phyloP scores from a whole-genome alignment of 2,888 invertebrate genomes.

The Gerris lacustris region DNA sequence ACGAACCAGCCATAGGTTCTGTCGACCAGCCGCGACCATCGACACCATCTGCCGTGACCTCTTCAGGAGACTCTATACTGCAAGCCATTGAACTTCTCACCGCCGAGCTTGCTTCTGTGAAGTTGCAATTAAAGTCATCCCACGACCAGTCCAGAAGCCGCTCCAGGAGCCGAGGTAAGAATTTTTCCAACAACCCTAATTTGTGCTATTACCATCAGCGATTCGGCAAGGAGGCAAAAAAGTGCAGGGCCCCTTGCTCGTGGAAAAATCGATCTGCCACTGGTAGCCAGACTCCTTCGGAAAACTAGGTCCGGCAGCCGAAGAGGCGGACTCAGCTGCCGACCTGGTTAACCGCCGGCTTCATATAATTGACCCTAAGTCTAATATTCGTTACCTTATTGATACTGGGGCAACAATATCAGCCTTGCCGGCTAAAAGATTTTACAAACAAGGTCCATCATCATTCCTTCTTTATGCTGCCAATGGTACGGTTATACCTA shows the following conservation, averaged over 20 bases:
- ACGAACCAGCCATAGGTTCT: no score
- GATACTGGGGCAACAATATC: constrained; percentile 22
- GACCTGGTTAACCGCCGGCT: constrained; percentile 6
- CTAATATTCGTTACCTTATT: constrained; percentile 18
- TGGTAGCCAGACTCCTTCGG: background rate
- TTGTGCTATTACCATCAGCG: background rate
- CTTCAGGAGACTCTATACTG: no score
- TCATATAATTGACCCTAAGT: constrained; percentile 1
- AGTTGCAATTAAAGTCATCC: no score
- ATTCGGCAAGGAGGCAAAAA: background rate
- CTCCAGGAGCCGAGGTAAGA: no score
- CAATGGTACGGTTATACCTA: constrained; percentile 2
- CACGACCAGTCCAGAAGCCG: no score
- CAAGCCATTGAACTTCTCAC: no score
- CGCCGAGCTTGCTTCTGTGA: no score
- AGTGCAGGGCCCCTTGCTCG: background rate
- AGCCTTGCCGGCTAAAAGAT: constrained; percentile 10
- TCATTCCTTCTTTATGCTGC: constrained; percentile 11
- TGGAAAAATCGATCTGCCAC: background rate
- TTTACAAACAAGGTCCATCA: background rate
- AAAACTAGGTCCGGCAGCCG: background rate
- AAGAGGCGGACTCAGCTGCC: background rate
- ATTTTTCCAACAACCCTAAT: no score
- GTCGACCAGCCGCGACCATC: no score
- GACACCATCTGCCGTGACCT: no score